These are phyloP conservation scores for Drosophila nigricruria DNA, from an alignment of 2,888 invertebrate genomes.

Conservation along the genomic window DNA sequence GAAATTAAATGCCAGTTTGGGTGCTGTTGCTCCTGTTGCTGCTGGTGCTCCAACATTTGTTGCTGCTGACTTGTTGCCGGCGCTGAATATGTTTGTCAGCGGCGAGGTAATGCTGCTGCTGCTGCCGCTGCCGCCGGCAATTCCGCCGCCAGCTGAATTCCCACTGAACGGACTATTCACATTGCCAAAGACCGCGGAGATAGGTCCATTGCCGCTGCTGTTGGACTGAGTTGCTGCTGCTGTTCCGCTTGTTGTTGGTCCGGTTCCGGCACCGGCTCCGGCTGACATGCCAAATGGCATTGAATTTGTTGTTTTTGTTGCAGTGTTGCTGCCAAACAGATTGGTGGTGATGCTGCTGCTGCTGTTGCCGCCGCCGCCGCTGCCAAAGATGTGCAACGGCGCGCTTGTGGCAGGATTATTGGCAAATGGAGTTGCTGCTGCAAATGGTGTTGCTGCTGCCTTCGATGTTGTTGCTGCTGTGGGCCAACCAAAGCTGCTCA, in stretches of 20 bases:
- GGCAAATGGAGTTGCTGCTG: conserved; percentile 21
- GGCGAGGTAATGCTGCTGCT: conserved; percentile 6
- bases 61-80: neutral
- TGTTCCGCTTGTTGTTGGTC: neutral
- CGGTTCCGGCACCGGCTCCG: neutral
- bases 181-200: conserved; percentile 48
- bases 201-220: conserved; percentile 7
- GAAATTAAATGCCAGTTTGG: conserved; percentile 81
- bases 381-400: conserved; percentile 19
- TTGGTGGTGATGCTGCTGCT: neutral
- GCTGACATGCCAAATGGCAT: conserved; percentile 30
- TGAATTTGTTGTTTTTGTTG: conserved; percentile 21
- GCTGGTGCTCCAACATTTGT: conserved; percentile 6
- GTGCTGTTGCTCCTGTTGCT: conserved; percentile 22
- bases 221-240: neutral
- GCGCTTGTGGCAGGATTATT: conserved; percentile 11
- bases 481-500: conserved; percentile 8
- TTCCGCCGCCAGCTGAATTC: neutral
- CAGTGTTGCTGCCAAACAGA: conserved; percentile 14
- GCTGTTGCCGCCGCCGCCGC: neutral
- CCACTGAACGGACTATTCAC: conserved; percentile 38
- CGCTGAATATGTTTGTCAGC: conserved; percentile 37
- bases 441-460: conserved; percentile 13
- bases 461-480: conserved; percentile 8
- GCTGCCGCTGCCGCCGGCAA: neutral